Base-by-base conservation (phyloP, 2,113 vertebrate species). In the Caloenas nicobarica region DNA sequence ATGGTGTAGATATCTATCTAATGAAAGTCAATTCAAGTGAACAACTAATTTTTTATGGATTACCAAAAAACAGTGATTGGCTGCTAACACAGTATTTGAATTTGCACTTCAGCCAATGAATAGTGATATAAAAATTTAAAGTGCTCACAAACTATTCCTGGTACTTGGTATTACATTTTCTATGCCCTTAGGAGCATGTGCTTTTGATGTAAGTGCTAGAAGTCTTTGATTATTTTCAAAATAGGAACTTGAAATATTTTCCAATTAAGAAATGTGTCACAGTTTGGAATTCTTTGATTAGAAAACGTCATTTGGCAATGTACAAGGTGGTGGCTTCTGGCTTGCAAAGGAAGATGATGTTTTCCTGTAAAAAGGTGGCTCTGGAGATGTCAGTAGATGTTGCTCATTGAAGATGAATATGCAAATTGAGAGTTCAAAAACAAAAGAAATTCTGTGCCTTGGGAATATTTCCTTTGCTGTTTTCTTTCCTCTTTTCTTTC, bases 391-490 rank as follows among this genome's bases (percentile, higher is more conserved):
- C 68, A 68, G 71, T 25, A n/a, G 64, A 38, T 48, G 82, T 31
- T 77, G 60, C 40, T 93, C 19, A 2, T 11, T 80, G 76, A 78
- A 53, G 33, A 71, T 88, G 42, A 76, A 68, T 60, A 83, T 88
- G 76, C 48, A 94, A 81, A 95, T 40, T 3, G 21, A 78, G 80
- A 91, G 44, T 73, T 94, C 36, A 80, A 84, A 83, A 83, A 16
- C 74, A 73, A 51, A 74, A 38, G 72, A 91, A 86, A 83, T 31
- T 16, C 13, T 26, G 6, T 74, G 38, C 64, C 66, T 38, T 70
- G 88, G 80, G 82, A 93, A 44, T 53, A 56, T 42, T 57, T 64
- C 60, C 82, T 96, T 86, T 74, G 42, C 93, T 83, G 46, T 77
- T 89, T 60, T 40, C 56, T 83, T 38, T 56, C 34, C 51, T 78